These are phyloP conservation scores for Chromis chromis DNA, from an alignment of 2,797 vertebrate species.

Conservation along the genomic window DNA sequence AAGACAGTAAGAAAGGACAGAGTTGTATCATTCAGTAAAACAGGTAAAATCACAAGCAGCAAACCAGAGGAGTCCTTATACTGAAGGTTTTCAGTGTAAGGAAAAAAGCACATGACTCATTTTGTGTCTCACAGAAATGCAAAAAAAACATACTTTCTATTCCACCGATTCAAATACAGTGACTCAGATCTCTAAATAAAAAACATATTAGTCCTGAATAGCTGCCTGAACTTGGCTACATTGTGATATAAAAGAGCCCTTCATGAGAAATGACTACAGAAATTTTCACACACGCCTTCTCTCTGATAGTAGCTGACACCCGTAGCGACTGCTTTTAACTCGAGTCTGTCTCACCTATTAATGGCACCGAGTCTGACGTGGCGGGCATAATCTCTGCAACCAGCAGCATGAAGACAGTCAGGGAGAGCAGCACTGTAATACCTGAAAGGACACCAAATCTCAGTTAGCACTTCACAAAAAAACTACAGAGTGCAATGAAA, in stretches of 20 bases:
- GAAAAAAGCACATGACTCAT: not conserved
- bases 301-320: constrained; percentile 34
- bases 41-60: not conserved
- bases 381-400: constrained; percentile 97
- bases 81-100: too few species aligned
- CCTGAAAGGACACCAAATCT: constrained; percentile 80
- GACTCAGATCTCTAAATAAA: constrained; percentile 24
- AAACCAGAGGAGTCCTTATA: not conserved
- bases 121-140: constrained; percentile 9
- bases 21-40: not conserved
- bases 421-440: constrained; percentile 94
- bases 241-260: constrained; percentile 15
- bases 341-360: constrained; percentile 89
- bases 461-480: constrained; percentile 18
- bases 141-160: constrained; percentile 2
- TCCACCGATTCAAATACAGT: constrained; percentile 13
- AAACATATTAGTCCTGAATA: not conserved
- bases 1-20: not conserved
- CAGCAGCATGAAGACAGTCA: constrained; percentile 96
- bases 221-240: constrained; percentile 21
- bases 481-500: constrained; percentile 6
- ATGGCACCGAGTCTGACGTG: constrained; percentile 94
- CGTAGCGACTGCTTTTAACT: constrained; percentile 22
- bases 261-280: constrained; percentile 36
- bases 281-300: not conserved